Evolutionary conservation across 1,140 invertebrate genomes (phyloP).

Genomic region (Cyclargus thomasi): DNA sequence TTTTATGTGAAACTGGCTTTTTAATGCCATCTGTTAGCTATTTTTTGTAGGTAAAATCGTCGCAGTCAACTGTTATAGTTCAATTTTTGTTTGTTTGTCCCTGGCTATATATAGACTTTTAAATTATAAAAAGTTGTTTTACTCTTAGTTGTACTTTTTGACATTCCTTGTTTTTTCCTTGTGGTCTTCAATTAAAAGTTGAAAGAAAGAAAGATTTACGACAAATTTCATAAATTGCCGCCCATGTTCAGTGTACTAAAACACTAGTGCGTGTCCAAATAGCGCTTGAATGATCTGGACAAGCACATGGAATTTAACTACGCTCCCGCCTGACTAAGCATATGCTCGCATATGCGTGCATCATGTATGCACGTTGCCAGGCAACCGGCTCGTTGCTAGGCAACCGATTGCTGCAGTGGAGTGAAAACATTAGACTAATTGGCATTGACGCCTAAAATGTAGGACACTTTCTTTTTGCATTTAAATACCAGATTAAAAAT

Average conservation of each 20-base stretch:
- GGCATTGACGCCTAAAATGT: conserved; percentile 12
- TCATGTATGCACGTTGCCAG: not conserved
- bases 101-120: too few species aligned
- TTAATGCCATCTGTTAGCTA: too few species aligned
- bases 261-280: not conserved
- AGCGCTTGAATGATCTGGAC: not conserved
- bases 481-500: not conserved
- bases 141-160: too few species aligned
- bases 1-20: too few species aligned
- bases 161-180: too few species aligned
- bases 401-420: not conserved
- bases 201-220: too few species aligned
- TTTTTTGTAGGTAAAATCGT: too few species aligned
- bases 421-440: conserved; percentile 25
- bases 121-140: too few species aligned
- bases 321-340: not conserved
- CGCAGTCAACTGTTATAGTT: too few species aligned
- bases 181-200: too few species aligned
- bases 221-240: too few species aligned
- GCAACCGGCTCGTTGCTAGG: not conserved
- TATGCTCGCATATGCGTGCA: not conserved
- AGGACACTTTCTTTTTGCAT: conserved; percentile 14
- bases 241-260: not conserved
- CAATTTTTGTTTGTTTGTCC: too few species aligned
- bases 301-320: not conserved